Evolutionary conservation across 2,113 vertebrate genomes (phyloP), one percentile per base, ranked within the genome.

Genomic region (Anarrhichthys ocellatus): DNA sequence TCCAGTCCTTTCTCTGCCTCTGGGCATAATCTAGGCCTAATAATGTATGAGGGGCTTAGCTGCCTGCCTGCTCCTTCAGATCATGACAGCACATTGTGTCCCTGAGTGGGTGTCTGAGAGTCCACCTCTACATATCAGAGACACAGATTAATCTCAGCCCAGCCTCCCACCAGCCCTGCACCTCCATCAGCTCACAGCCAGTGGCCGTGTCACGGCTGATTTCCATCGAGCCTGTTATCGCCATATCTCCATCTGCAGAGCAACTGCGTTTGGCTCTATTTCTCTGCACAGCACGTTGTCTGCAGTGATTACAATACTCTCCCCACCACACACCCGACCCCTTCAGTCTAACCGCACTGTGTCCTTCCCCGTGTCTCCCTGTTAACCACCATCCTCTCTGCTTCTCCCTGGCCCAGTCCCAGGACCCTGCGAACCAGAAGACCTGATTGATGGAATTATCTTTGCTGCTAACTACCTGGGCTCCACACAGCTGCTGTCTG

Each of bases 391-490:
- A 0, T 81, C 48, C 48, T 82, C 58, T 81, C 73, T 82, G n/a
- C 68, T 65, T 81, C 54, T 78, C 81, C 69, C 65, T 84, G 84
- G 81, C 67, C 84, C 89, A 99, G 98, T 99, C 89, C 98, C 98
- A 90, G 98, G 98, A 6, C 98, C 98, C 17, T 99, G 98, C 50
- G 98, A 99, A 81, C 98, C 98, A 0, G 98, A 99, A 87, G 98
- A 99, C 91, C 97, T 99, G 91, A 99, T 99, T 44, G 98, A 99
- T 91, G 98, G 98, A 22, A 99, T 99, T 94, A 99, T 99, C 93
- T 99, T 99, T 74, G 98, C 98, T 50, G 98, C 98, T 92, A 99
- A 99, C 94, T 99, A 99, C 94, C 92, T 99, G 95, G 98, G 98
- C 77, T 99, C 98, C 79, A 99, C 98, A 4, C 98, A 99, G 95